Conservation (phyloP, 2,113 vertebrate species). For the Gorsachius goisagi region DNA sequence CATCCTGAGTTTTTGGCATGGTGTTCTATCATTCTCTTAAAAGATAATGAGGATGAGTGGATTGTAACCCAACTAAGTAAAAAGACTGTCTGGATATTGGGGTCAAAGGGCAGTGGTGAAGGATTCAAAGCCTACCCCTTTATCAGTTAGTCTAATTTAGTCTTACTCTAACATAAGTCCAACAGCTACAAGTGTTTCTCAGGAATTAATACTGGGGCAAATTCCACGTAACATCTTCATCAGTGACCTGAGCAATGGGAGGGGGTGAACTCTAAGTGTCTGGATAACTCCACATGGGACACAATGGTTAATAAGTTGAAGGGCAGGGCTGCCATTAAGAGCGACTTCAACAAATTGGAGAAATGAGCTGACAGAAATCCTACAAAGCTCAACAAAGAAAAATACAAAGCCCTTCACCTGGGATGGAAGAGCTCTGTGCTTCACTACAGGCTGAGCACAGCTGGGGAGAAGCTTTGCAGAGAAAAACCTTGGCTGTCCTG, state of each 20-base stretch:
- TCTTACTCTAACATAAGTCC: background rate
- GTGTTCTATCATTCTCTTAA: background rate
- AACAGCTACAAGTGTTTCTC: background rate
- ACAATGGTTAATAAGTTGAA: background rate
- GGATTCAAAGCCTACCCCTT: background rate
- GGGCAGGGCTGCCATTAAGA: background rate
- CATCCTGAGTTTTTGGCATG: background rate
- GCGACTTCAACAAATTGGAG: background rate
- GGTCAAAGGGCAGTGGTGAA: background rate
- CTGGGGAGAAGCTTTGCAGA: background rate
- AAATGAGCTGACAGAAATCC: background rate
- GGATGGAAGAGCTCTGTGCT: background rate
- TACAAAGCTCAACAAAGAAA: background rate
- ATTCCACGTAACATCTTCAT: background rate
- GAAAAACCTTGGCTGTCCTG: background rate
- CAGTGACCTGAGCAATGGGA: background rate
- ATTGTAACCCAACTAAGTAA: background rate
- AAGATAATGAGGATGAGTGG: background rate
- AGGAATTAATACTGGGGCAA: background rate
- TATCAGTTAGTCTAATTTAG: background rate
- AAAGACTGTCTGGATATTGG: background rate
- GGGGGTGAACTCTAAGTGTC: too few species aligned
- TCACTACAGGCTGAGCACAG: background rate
- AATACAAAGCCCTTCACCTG: background rate
- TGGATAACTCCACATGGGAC: background rate